These are phyloP conservation scores for Heliconius charithonia DNA, from an alignment of 2,888 invertebrate genomes.

Conservation along the genomic window DNA sequence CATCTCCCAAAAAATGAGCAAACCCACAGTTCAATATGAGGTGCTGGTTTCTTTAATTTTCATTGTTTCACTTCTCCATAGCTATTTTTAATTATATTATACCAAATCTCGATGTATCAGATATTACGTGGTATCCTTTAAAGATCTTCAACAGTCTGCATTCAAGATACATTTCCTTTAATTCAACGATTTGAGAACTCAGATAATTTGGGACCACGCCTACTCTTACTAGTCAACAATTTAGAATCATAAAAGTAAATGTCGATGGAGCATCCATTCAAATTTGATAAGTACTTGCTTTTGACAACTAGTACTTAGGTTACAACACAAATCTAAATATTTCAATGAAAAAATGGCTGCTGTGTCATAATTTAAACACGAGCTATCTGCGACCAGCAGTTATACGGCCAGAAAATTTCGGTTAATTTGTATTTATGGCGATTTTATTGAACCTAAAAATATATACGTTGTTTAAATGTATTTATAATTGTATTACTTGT, in stretches of 20 bases:
- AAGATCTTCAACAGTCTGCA: too few relatives aligned
- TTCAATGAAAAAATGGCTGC: background rate
- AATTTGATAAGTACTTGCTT: slow-evolving; percentile 12
- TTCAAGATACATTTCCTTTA: background rate
- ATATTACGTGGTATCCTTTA: too few relatives aligned
- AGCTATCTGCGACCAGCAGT: background rate
- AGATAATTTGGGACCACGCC: slow-evolving; percentile 50
- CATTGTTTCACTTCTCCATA: too few relatives aligned
- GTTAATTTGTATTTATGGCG: background rate
- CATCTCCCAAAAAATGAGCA: too few relatives aligned
- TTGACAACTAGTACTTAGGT: slow-evolving; percentile 21
- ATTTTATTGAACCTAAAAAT: background rate
- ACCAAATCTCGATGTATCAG: too few relatives aligned
- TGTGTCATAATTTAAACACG: background rate
- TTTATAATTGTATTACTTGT: too few relatives aligned
- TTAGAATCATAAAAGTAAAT: slow-evolving; percentile 72
- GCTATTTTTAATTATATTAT: too few relatives aligned
- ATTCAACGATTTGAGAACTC: background rate
- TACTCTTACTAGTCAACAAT: slow-evolving; percentile 60
- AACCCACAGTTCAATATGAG: too few relatives aligned
- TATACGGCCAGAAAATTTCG: too few relatives aligned
- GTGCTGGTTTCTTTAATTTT: too few relatives aligned
- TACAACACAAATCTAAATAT: background rate
- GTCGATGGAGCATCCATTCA: slow-evolving; percentile 50
- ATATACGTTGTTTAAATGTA: too few relatives aligned